These are phyloP conservation scores for Saimiri boliviensis DNA, from an alignment of 2,113 vertebrate species.

Conservation along the genomic window DNA sequence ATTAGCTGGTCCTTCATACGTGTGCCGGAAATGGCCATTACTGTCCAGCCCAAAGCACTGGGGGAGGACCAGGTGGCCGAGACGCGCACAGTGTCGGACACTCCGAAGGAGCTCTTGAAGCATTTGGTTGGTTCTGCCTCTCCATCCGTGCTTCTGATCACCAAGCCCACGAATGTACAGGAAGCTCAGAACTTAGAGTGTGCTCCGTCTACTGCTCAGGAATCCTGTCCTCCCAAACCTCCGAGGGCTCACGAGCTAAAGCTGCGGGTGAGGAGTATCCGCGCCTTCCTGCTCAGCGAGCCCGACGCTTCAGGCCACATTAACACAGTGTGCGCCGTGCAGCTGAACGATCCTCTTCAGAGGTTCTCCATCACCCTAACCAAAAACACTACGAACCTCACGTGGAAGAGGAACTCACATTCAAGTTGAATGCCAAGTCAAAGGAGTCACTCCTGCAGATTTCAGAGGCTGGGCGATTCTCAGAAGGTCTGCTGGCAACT, in stretches of 20 bases:
- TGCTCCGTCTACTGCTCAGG: constrained; percentile 73
- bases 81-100: constrained; percentile 73
- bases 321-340: constrained; percentile 85
- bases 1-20: constrained; percentile 88
- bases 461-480: too few species aligned
- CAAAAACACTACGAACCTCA: constrained; percentile 83
- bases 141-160: constrained; percentile 90
- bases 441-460: too few species aligned
- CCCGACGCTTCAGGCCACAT: constrained; percentile 87
- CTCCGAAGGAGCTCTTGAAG: constrained; percentile 84
- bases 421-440: constrained; percentile 57
- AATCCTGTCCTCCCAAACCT: constrained; percentile 93
- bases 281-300: constrained; percentile 79
- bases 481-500: constrained; percentile 83
- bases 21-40: constrained; percentile 72
- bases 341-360: constrained; percentile 93
- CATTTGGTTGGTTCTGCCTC: constrained; percentile 85
- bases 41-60: constrained; percentile 75
- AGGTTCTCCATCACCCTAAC: constrained; percentile 87
- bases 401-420: constrained; percentile 94
- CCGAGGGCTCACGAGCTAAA: constrained; percentile 95
- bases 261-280: constrained; percentile 93
- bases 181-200: constrained; percentile 84
- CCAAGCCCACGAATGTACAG: constrained; percentile 83
- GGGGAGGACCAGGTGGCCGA: constrained; percentile 79